Evolutionary conservation across 2,888 invertebrate genomes (phyloP).

Genomic region (Pterostichus madidus): DNA sequence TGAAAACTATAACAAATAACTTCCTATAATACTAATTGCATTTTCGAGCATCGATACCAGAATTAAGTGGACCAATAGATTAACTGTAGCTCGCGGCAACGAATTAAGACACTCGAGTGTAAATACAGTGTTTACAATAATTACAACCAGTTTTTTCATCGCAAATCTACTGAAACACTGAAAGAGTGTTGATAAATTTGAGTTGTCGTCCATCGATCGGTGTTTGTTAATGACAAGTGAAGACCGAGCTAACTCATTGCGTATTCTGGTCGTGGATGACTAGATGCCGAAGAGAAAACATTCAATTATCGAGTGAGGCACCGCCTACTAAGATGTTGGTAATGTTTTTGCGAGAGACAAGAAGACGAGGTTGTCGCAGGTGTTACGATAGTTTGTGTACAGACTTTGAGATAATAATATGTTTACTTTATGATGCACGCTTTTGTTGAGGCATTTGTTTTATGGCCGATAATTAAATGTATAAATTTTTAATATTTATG

Average conservation of each 20-base stretch:
- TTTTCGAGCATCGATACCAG: constrained; percentile 28
- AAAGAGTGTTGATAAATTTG: constrained; percentile 28
- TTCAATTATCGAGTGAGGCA: constrained; percentile 42
- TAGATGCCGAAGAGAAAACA: constrained; percentile 51
- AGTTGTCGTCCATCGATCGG: neutral
- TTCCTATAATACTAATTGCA: constrained; percentile 50
- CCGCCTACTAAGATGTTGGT: constrained; percentile 28
- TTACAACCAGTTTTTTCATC: constrained; percentile 18
- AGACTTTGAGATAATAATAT: constrained; percentile 20
- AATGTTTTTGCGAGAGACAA: constrained; percentile 23
- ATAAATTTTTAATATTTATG: neutral
- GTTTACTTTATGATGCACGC: constrained; percentile 28
- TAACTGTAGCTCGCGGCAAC: neutral
- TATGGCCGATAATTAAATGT: neutral
- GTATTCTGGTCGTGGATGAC: constrained; percentile 39
- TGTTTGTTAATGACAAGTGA: constrained; percentile 20
- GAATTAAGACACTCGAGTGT: constrained; percentile 26
- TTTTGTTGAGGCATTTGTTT: constrained; percentile 7
- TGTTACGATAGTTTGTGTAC: constrained; percentile 8
- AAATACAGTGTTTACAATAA: constrained; percentile 40
- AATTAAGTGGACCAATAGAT: constrained; percentile 45
- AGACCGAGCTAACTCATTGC: neutral
- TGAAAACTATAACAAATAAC: constrained; percentile 12
- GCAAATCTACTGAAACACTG: neutral
- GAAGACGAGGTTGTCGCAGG: constrained; percentile 34